A percentile compares a stretch with the other conserved stretches of the same genome.
These are phyloP conservation scores for Rhineura floridana DNA, from an alignment of 2,113 vertebrate species.

Conservation along the genomic window DNA sequence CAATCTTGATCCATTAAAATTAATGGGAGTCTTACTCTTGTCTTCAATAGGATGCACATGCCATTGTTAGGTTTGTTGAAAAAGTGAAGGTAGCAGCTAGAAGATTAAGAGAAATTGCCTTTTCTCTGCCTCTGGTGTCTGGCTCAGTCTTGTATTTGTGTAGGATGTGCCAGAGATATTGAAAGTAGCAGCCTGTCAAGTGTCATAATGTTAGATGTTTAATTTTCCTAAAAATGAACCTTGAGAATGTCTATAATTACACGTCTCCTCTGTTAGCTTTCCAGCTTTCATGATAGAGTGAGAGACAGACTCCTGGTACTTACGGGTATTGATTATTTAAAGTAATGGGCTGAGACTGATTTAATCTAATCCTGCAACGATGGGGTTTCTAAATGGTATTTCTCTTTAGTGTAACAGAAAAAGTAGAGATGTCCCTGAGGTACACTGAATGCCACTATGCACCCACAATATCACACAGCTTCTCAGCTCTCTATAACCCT, in stretches of 20 bases:
- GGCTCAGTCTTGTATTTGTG: constrained; percentile 10
- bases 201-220: constrained; percentile 35
- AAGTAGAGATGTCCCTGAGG: background rate
- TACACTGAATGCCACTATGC: background rate
- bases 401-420: constrained; percentile 24
- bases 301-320: constrained; percentile 50
- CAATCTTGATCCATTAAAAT: background rate
- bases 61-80: background rate
- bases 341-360: constrained; percentile 66
- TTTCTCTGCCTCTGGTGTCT: constrained; percentile 11
- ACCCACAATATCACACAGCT: background rate
- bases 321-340: constrained; percentile 67
- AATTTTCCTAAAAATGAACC: constrained; percentile 56
- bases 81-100: background rate
- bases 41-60: constrained; percentile 4
- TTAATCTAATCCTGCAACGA: constrained; percentile 31
- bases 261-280: constrained; percentile 38
- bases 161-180: constrained; percentile 3
- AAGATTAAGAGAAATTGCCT: background rate
- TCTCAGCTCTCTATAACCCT: background rate
- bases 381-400: constrained; percentile 6
- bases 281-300: constrained; percentile 45
- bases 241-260: constrained; percentile 47
- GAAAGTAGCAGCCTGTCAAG: constrained; percentile 49
- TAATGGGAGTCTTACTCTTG: background rate